Evolutionary conservation across 2,797 vertebrate species (phyloP).

Genomic region (Helicolenus hilgendorfi): DNA sequence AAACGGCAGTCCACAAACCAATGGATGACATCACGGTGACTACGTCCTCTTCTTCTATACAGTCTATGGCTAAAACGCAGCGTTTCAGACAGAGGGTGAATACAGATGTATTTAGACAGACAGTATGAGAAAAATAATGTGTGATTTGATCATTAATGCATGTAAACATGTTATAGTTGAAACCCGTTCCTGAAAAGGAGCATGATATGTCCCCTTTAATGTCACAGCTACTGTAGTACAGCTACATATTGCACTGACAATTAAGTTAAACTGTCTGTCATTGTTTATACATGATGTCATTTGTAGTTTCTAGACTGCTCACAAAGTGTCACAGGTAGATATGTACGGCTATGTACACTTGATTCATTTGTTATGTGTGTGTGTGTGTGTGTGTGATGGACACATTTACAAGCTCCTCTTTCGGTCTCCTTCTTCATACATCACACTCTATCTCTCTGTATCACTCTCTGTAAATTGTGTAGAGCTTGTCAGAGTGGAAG

Average conservation of each 20-base stretch:
- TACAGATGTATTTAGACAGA: not conserved
- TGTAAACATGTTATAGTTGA: not conserved
- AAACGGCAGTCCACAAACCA: too few relatives aligned
- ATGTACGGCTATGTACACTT: not conserved
- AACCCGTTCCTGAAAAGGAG: not conserved
- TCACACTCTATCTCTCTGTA: constrained; percentile 20
- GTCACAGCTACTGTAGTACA: not conserved
- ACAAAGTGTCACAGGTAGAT: not conserved
- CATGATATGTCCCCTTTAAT: not conserved
- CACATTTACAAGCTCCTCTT: constrained; percentile 25
- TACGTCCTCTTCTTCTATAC: not conserved
- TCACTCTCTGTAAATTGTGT: constrained; percentile 43
- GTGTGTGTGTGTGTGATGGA: not conserved
- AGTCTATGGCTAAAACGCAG: not conserved
- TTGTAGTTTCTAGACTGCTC: not conserved
- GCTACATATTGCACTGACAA: not conserved
- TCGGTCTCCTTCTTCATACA: constrained; percentile 15
- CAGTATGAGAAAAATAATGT: not conserved
- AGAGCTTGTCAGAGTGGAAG: constrained; percentile 55
- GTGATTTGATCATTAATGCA: too few relatives aligned
- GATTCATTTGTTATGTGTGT: not conserved
- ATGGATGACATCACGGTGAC: too few relatives aligned
- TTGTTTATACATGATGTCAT: not conserved
- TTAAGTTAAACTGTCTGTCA: not conserved
- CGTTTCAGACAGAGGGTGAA: not conserved